Evolutionary conservation across 2,888 invertebrate genomes (phyloP).

Genomic region (Himalopsyche tibetana): DNA sequence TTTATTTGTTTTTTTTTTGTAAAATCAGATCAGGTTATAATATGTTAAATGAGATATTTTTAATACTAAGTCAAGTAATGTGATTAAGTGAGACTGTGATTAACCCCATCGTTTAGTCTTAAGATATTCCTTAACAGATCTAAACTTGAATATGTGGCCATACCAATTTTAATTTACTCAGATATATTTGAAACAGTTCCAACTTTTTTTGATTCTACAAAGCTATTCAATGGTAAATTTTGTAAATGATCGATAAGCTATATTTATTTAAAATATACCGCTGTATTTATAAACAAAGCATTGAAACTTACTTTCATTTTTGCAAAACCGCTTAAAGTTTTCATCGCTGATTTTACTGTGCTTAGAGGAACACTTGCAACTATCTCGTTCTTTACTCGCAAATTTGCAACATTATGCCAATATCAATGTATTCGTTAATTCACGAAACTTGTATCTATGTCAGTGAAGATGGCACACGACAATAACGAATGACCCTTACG

Average conservation of each 20-base stretch:
- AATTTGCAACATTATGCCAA: neutral
- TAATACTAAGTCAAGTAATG: too few relatives aligned
- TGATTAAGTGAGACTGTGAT: too few relatives aligned
- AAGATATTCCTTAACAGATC: too few relatives aligned
- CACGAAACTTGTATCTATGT: neutral
- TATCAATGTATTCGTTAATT: neutral
- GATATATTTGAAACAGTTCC: too few relatives aligned
- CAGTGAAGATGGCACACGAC: neutral
- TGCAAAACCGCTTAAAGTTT: neutral
- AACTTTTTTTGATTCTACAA: too few relatives aligned
- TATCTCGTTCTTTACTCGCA: neutral
- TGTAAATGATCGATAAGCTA: neutral
- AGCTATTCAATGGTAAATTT: neutral
- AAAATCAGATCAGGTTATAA: too few relatives aligned
- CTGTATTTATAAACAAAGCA: neutral
- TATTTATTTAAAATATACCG: neutral
- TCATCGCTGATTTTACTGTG: neutral
- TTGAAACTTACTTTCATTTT: neutral
- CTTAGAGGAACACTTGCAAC: neutral
- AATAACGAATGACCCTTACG: neutral
- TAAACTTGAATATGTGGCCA: too few relatives aligned
- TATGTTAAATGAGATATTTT: too few relatives aligned
- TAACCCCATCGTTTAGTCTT: too few relatives aligned
- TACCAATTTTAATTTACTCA: too few relatives aligned
- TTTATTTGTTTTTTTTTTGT: neutral